A percentile compares a stretch with the other conserved stretches of the same genome.
Evolutionary conservation across 2,888 invertebrate genomes (phyloP).

Genomic region (Uloborus plumipes): DNA sequence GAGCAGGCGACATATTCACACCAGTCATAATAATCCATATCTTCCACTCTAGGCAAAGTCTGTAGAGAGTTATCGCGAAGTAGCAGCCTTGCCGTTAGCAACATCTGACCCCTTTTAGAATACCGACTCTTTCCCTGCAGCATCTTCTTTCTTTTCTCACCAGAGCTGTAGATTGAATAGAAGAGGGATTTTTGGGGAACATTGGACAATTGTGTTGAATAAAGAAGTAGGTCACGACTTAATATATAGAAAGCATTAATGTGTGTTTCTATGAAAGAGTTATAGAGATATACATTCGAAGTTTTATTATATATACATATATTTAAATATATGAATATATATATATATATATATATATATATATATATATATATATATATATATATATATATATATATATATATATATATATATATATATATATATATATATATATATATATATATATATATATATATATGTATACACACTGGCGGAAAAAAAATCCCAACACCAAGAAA

Average conservation of each 20-base stretch:
- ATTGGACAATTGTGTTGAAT: neutral
- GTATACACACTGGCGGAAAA: no score
- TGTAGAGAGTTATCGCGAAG: conserved; percentile 48
- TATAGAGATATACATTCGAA: neutral
- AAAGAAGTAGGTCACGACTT: conserved; percentile 3
- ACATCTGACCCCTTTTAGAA: conserved; percentile 31
- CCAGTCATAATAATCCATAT: conserved; percentile 62
- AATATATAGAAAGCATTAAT: neutral
- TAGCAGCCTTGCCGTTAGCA: conserved; percentile 35
- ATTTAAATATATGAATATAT: neutral
- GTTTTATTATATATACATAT: no score
- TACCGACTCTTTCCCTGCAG: conserved; percentile 39
- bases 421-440: no score
- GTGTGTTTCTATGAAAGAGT: neutral
- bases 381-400: no score
- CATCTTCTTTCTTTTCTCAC: conserved; percentile 40
- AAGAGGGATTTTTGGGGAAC: conserved; percentile 12
- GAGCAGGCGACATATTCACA: conserved; percentile 56
- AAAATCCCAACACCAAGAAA: no score
- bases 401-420: no score
- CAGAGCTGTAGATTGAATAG: conserved; percentile 35
- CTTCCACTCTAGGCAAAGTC: conserved; percentile 36
- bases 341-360: no score
- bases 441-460: no score
- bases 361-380: no score